A percentile compares a stretch with the other conserved stretches of the same genome.
phyloP scores from a whole-genome alignment of 2,888 invertebrate species.

The Eledona agricola region DNA sequence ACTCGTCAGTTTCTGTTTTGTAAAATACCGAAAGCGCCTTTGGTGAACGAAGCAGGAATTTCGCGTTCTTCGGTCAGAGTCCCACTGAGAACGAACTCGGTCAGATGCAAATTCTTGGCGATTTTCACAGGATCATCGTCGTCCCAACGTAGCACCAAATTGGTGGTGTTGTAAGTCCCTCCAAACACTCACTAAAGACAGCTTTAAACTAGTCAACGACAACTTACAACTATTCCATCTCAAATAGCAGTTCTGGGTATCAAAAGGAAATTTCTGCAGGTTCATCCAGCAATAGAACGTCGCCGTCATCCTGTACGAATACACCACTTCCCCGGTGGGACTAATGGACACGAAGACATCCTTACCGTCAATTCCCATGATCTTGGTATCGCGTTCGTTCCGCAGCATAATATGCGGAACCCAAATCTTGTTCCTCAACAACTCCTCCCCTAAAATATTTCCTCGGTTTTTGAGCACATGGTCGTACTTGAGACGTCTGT shows the following conservation, averaged over 20 bases:
- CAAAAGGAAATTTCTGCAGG: slow-evolving; percentile 87
- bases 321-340: slow-evolving; percentile 80
- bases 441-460: slow-evolving; percentile 76
- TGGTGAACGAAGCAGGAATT: slow-evolving; percentile 72
- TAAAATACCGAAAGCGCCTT: slow-evolving; percentile 72
- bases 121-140: slow-evolving; percentile 77
- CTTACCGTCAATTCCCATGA: slow-evolving; percentile 81
- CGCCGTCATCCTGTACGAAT: slow-evolving; percentile 81
- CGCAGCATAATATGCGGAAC: slow-evolving; percentile 85
- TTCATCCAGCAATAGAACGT: slow-evolving; percentile 87
- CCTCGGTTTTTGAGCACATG: slow-evolving; percentile 73
- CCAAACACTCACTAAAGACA: slow-evolving; percentile 30
- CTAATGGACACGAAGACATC: slow-evolving; percentile 83
- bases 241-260: slow-evolving; percentile 75
- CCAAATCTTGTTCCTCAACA: slow-evolving; percentile 78
- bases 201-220: not conserved
- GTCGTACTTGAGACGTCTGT: slow-evolving; percentile 74
- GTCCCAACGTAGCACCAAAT: slow-evolving; percentile 80
- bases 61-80: slow-evolving; percentile 77
- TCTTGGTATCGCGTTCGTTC: slow-evolving; percentile 77
- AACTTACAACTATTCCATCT: slow-evolving; percentile 61
- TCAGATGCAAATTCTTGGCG: slow-evolving; percentile 79
- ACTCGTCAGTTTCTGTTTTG: not conserved
- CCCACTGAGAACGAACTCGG: slow-evolving; percentile 79
- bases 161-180: slow-evolving; percentile 88